A percentile compares a stretch with the other conserved stretches of the same genome.
Conservation (phyloP, 2,113 vertebrate species). For the Mormyrus lacerda region DNA sequence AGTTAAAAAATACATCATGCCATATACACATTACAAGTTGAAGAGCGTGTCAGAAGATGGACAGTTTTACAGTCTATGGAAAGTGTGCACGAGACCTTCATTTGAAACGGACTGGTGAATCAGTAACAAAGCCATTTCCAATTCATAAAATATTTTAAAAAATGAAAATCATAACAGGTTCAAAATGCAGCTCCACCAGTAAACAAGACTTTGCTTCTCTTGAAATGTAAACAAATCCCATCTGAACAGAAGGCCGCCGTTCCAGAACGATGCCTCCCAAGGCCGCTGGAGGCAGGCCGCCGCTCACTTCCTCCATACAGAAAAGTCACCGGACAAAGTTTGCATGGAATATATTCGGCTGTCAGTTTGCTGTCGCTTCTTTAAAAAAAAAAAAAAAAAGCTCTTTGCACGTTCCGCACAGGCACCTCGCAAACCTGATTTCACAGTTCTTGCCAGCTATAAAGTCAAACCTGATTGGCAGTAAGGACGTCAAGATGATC, state of each 20-base stretch:
- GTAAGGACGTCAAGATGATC: conserved; percentile 63
- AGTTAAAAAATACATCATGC: conserved; percentile 87
- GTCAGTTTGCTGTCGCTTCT: conserved; percentile 47
- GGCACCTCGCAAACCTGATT: conserved; percentile 60
- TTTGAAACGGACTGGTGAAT: conserved; percentile 66
- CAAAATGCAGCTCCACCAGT: conserved; percentile 68
- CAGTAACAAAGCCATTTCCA: conserved; percentile 65
- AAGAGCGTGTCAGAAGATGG: conserved; percentile 59
- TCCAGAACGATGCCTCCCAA: neutral
- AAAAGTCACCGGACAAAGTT: conserved; percentile 53
- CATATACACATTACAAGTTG: conserved; percentile 64
- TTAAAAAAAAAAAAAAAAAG: conserved; percentile 32
- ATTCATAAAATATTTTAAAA: conserved; percentile 45
- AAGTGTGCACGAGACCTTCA: conserved; percentile 71
- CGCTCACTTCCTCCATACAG: neutral
- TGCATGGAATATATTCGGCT: conserved; percentile 53
- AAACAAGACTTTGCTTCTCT: conserved; percentile 67
- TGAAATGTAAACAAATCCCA: conserved; percentile 80
- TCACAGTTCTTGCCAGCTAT: conserved; percentile 69
- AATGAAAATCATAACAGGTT: conserved; percentile 57
- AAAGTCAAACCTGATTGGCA: conserved; percentile 57
- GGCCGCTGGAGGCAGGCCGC: neutral
- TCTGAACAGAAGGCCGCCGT: conserved; percentile 37
- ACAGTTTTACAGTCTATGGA: conserved; percentile 65
- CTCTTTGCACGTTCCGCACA: conserved; percentile 46